Evolutionary conservation across 1,140 invertebrate species (phyloP).

Genomic region (Tetramorium parvispinum): DNA sequence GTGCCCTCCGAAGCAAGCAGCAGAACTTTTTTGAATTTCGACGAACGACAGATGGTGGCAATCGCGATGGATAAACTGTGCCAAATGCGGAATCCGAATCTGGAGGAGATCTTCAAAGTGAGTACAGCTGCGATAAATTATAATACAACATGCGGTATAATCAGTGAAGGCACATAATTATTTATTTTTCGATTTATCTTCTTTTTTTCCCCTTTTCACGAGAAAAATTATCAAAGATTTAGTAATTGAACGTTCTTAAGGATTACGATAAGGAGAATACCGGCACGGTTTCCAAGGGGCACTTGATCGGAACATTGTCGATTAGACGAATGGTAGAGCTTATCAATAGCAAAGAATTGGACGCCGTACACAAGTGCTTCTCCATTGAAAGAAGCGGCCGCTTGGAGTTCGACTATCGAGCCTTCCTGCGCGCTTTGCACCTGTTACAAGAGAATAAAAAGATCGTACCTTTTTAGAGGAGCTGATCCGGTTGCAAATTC

Average conservation of each 20-base stretch:
- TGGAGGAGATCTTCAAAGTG: constrained; percentile 88
- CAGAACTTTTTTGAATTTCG: constrained; percentile 89
- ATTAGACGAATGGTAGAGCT: constrained; percentile 87
- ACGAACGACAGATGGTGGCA: constrained; percentile 87
- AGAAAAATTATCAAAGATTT: neutral
- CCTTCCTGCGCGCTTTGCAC: constrained; percentile 87
- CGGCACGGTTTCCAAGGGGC: constrained; percentile 87
- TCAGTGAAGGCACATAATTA: neutral
- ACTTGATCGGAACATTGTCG: constrained; percentile 88
- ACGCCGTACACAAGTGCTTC: constrained; percentile 89
- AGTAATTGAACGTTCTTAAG: constrained; percentile 80
- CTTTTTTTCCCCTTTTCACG: neutral
- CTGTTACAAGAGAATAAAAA: constrained; percentile 84
- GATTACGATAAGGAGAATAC: constrained; percentile 89
- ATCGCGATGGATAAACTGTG: constrained; percentile 88
- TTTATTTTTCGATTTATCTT: neutral
- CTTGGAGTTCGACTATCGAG: constrained; percentile 88
- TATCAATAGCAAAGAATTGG: constrained; percentile 87
- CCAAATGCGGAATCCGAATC: constrained; percentile 85
- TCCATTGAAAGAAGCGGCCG: constrained; percentile 86
- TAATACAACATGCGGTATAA: neutral
- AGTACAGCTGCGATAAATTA: neutral
- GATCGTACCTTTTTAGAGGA: constrained; percentile 79
- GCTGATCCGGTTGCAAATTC: neutral
- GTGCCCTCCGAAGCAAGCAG: constrained; percentile 87